These are phyloP conservation scores for Nymphicus hollandicus DNA, from an alignment of 2,113 vertebrate species.

Conservation along the genomic window DNA sequence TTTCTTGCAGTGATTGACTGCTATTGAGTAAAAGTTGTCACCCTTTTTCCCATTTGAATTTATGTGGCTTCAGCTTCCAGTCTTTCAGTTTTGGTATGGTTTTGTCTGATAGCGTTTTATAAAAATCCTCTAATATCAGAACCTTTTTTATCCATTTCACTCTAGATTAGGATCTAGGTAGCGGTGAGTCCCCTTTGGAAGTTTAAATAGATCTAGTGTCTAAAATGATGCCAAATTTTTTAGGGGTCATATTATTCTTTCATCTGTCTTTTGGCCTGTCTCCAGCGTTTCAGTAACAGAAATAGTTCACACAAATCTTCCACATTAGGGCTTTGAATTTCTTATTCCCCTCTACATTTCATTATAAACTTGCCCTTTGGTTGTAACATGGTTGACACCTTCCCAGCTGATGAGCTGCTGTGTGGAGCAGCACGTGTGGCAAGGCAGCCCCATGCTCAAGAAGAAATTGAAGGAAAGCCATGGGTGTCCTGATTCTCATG, in stretches of 20 bases:
- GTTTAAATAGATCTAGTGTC: background rate
- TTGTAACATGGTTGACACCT: background rate
- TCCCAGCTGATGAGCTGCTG: background rate
- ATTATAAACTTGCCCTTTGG: background rate
- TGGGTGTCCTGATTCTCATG: background rate
- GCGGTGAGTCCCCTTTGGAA: background rate
- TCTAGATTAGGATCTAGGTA: background rate
- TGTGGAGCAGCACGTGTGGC: background rate
- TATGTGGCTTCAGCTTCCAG: background rate
- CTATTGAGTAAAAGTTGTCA: background rate
- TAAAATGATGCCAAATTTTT: background rate
- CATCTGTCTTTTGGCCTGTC: background rate
- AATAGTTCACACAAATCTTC: background rate
- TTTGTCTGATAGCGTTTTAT: background rate
- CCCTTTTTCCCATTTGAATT: background rate
- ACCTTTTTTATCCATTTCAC: background rate
- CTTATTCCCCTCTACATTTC: background rate
- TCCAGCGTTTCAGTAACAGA: background rate
- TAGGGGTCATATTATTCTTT: background rate
- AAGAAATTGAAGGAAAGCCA: background rate
- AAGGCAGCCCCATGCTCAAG: background rate
- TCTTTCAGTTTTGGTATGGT: background rate
- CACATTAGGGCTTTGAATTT: background rate
- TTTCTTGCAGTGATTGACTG: background rate
- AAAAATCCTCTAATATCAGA: background rate